Percentiles rank a stretch among this genome's conserved stretches.
These are phyloP conservation scores for Psilopogon haemacephalus DNA, from an alignment of 2,113 vertebrate species.

Conservation along the genomic window DNA sequence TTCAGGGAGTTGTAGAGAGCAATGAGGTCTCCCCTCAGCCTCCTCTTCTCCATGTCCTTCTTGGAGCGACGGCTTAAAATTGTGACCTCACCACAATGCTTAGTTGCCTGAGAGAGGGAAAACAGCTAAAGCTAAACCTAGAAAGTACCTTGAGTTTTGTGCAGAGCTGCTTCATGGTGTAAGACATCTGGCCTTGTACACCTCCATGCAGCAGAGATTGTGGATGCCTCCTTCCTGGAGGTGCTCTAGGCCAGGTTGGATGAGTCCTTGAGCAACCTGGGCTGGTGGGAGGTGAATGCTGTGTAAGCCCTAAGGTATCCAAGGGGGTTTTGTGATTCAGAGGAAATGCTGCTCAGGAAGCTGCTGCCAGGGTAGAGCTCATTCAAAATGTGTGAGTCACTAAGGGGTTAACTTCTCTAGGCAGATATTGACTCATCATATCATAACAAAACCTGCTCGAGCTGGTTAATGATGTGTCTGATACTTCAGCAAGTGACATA, in stretches of 20 bases:
- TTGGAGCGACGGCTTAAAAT: too few species aligned
- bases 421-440: conserved; percentile 67
- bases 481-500: conserved; percentile 70
- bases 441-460: conserved; percentile 69
- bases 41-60: too few species aligned
- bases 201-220: too few species aligned
- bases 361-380: not conserved
- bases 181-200: not conserved
- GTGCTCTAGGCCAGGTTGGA: too few species aligned
- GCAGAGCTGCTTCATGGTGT: not conserved
- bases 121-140: not conserved
- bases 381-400: not conserved
- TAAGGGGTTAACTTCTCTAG: conserved; percentile 56
- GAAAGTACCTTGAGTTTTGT: not conserved
- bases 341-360: not conserved
- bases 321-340: not conserved
- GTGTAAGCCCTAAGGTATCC: not conserved
- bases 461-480: conserved; percentile 70
- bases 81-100: not conserved
- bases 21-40: too few species aligned
- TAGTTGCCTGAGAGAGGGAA: not conserved
- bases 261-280: too few species aligned
- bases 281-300: not conserved
- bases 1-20: too few species aligned
- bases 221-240: too few species aligned